Evolutionary conservation across 2,888 invertebrate species (phyloP).

Genomic region (Myathropa florea): DNA sequence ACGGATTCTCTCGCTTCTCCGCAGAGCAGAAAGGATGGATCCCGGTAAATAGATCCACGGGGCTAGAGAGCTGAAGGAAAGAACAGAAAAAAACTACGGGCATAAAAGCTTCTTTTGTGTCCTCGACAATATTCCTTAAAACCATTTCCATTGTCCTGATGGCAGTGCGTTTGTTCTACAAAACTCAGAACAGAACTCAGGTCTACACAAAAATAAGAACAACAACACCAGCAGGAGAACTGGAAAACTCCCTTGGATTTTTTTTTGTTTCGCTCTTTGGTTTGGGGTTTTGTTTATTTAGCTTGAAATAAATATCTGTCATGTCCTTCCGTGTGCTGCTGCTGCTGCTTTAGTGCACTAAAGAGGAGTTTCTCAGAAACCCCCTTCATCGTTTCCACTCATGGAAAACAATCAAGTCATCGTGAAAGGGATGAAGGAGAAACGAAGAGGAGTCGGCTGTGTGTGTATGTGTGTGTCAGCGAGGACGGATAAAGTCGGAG

Average conservation of each 20-base stretch:
- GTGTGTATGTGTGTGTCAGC: too few relatives aligned
- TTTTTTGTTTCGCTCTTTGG: slow-evolving; percentile 5
- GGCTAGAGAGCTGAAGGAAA: slow-evolving; percentile 25
- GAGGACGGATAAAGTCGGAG: not conserved
- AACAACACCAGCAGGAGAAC: slow-evolving; percentile 18
- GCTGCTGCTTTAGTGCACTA: slow-evolving; percentile 38
- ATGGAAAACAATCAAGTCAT: slow-evolving; percentile 55
- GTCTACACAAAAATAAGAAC: not conserved
- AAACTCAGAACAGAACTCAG: slow-evolving; percentile 5
- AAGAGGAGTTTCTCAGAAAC: slow-evolving; percentile 25
- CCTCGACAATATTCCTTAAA: slow-evolving; percentile 65
- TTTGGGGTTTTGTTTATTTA: slow-evolving; percentile 60
- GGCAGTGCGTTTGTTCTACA: slow-evolving; percentile 60
- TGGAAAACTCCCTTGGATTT: slow-evolving; percentile 13
- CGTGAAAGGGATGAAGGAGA: slow-evolving; percentile 7
- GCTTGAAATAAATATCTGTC: slow-evolving; percentile 66
- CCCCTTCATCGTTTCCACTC: not conserved
- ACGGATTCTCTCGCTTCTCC: not conserved
- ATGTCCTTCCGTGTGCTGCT: slow-evolving; percentile 60
- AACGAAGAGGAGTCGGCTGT: too few relatives aligned
- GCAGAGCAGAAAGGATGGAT: not conserved
- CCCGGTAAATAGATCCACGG: slow-evolving; percentile 8
- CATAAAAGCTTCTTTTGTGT: slow-evolving; percentile 66
- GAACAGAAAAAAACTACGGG: not conserved
- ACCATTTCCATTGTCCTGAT: slow-evolving; percentile 53